phyloP scores from a whole-genome alignment of 2,888 invertebrate genomes.

The Norana najaformis region DNA sequence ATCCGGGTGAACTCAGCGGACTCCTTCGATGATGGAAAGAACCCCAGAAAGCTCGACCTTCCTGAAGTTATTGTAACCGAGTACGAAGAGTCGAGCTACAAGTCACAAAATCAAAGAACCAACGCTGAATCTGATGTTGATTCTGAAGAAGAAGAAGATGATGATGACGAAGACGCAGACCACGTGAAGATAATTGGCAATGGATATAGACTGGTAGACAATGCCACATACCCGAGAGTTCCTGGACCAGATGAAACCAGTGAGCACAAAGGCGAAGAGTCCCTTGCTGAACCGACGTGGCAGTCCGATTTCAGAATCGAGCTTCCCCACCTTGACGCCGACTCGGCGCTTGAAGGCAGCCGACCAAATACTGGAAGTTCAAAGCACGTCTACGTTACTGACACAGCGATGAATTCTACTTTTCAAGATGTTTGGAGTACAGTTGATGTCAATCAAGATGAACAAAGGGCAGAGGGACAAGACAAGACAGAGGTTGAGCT shows the following conservation, averaged over 20 bases:
- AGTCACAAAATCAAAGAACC: not conserved
- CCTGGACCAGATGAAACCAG: not conserved
- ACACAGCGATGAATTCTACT: not conserved
- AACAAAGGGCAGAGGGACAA: no score
- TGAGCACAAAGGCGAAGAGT: not conserved
- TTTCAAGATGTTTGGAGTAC: not conserved
- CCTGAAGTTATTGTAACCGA: not conserved
- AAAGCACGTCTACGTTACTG: not conserved
- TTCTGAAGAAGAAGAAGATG: not conserved
- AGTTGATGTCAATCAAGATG: no score
- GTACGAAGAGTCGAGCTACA: not conserved
- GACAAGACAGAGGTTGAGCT: no score
- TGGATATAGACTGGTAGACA: not conserved
- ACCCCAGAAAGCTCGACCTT: not conserved
- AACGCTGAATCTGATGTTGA: not conserved
- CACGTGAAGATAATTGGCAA: not conserved
- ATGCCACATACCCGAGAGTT: not conserved
- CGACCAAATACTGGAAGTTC: not conserved
- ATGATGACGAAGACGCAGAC: not conserved
- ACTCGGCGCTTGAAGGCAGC: not conserved
- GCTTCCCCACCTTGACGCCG: not conserved
- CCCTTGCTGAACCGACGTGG: not conserved
- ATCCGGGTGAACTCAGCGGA: not conserved
- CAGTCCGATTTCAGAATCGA: not conserved
- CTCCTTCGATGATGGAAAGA: not conserved